These are phyloP conservation scores for Xiphophorus hellerii DNA, from an alignment of 2,113 vertebrate genomes.

Conservation along the genomic window DNA sequence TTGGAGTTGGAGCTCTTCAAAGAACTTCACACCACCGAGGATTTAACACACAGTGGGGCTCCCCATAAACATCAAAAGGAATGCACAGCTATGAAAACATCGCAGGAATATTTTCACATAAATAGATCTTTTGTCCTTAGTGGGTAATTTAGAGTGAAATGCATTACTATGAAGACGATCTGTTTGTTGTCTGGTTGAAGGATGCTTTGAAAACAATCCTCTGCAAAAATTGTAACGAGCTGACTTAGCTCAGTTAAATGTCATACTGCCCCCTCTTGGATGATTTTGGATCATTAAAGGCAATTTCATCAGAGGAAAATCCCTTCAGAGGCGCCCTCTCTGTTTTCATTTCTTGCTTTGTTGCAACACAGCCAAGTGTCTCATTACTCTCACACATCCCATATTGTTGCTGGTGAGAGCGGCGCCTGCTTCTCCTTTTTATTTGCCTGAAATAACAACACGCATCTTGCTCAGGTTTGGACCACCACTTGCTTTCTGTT, in stretches of 20 bases:
- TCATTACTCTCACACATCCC: slow-evolving; percentile 34
- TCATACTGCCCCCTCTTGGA: slow-evolving; percentile 72
- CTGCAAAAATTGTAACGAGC: slow-evolving; percentile 24
- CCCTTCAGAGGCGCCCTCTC: neutral
- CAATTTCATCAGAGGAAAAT: slow-evolving; percentile 16
- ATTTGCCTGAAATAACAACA: slow-evolving; percentile 51
- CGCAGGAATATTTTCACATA: neutral
- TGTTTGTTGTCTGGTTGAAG: slow-evolving; percentile 1
- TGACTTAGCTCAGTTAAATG: slow-evolving; percentile 29
- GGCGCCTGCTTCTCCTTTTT: slow-evolving; percentile 8
- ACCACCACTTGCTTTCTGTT: slow-evolving; percentile 6
- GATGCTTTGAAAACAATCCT: slow-evolving; percentile 14
- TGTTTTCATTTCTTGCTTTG: slow-evolving; percentile 16
- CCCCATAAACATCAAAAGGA: slow-evolving; percentile 41
- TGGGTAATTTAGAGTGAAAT: slow-evolving; percentile 19
- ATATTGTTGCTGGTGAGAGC: slow-evolving; percentile 3
- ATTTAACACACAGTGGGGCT: slow-evolving; percentile 22
- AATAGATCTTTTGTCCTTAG: slow-evolving; percentile 1
- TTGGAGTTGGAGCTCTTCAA: slow-evolving; percentile 14
- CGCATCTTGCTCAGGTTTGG: slow-evolving; percentile 21
- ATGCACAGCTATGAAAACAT: slow-evolving; percentile 13
- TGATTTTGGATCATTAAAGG: slow-evolving; percentile 25
- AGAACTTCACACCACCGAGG: slow-evolving; percentile 9
- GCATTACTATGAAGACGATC: neutral
- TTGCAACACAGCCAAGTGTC: neutral